Conservation (phyloP, 2,888 invertebrate species). For the Dromius quadrimaculatus region DNA sequence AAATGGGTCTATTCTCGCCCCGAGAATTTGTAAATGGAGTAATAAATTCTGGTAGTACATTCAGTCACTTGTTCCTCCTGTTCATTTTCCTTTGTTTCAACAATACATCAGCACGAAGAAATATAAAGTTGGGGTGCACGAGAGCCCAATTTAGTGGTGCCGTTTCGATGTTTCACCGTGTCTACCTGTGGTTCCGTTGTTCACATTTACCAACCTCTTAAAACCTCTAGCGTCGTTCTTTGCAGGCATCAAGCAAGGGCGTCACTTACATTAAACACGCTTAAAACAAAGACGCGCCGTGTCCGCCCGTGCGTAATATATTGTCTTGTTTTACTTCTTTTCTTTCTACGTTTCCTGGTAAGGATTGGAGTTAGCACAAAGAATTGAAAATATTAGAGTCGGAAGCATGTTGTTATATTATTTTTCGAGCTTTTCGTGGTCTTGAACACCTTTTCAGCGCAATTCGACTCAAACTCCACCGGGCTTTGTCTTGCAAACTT, state of each 20-base stretch:
- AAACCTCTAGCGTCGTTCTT: conserved; percentile 10
- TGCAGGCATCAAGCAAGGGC: conserved; percentile 1
- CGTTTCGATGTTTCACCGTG: conserved; percentile 2
- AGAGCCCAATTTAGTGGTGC: conserved; percentile 17
- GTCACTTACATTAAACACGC: conserved; percentile 34
- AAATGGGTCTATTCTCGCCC: too few relatives aligned
- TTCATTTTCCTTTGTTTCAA: conserved; percentile 23
- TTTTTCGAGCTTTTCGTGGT: too few relatives aligned
- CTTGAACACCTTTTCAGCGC: too few relatives aligned
- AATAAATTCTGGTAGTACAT: conserved; percentile 7
- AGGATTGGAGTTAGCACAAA: conserved; percentile 5
- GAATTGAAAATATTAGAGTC: neutral
- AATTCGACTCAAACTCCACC: too few relatives aligned
- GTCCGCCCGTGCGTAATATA: conserved; percentile 41
- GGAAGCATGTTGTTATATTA: too few relatives aligned
- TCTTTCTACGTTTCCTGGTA: conserved; percentile 7
- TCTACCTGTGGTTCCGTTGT: conserved; percentile 16
- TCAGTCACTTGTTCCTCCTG: conserved; percentile 2
- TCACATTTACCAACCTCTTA: conserved; percentile 1
- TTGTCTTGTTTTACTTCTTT: conserved; percentile 30
- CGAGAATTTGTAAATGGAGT: too few relatives aligned
- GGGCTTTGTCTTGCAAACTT: too few relatives aligned
- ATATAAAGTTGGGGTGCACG: conserved; percentile 24
- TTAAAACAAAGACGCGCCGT: conserved; percentile 32
- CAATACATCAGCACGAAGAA: conserved; percentile 30